A percentile compares a stretch with the other conserved stretches of the same genome.
Conservation (phyloP, 2,113 vertebrate genomes). For the Zosterops pallidus region DNA sequence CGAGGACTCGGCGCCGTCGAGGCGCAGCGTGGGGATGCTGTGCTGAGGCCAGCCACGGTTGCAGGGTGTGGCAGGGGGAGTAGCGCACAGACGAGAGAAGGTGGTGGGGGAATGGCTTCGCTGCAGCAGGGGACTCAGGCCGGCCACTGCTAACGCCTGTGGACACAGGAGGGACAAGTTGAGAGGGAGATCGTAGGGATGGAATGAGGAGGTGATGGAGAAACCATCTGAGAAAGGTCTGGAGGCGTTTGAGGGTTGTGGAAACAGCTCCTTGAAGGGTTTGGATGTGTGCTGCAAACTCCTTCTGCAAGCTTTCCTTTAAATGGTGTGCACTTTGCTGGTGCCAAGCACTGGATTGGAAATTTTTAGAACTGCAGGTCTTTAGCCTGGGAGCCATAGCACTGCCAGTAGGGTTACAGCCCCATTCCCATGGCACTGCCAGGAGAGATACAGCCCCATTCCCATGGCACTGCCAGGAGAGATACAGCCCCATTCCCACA, state of each 20-base stretch:
- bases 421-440: background rate
- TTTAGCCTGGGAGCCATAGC: background rate
- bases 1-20: constrained; percentile 83
- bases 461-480: background rate
- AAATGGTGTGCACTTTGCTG: background rate
- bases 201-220: background rate
- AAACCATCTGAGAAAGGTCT: background rate
- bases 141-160: constrained; percentile 90
- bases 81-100: constrained; percentile 85
- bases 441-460: background rate
- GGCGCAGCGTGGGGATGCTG: constrained; percentile 82
- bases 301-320: background rate
- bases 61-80: constrained; percentile 84
- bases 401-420: background rate
- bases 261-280: background rate
- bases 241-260: background rate
- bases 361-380: background rate
- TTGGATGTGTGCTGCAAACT: background rate
- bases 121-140: constrained; percentile 91
- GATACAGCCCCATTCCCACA: background rate
- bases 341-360: background rate
- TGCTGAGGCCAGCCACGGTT: constrained; percentile 72
- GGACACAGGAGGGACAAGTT: background rate
- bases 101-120: constrained; percentile 91
- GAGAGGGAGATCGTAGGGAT: background rate